A percentile compares a stretch with the other conserved stretches of the same genome.
Evolutionary conservation across 2,888 invertebrate species (phyloP).

Genomic region (Apoderus coryli): DNA sequence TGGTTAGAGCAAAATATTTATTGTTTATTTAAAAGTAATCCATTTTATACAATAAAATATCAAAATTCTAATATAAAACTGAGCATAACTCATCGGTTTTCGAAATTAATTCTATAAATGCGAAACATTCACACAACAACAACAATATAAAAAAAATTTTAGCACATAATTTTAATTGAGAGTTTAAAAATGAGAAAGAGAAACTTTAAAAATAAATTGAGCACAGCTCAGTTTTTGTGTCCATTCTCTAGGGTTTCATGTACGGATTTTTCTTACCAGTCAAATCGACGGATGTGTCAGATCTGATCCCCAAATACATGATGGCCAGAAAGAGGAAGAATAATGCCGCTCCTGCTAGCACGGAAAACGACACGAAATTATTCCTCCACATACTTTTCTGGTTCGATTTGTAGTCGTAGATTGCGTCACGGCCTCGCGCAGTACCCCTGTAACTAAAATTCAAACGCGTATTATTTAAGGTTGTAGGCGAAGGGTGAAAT

Average conservation of each 20-base stretch:
- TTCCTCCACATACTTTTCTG: slow-evolving; percentile 40
- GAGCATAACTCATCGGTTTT: too few species aligned
- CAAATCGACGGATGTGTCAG: slow-evolving; percentile 40
- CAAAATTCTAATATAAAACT: too few species aligned
- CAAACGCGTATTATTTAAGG: too few species aligned
- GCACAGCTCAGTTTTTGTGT: too few species aligned
- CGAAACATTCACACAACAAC: too few species aligned
- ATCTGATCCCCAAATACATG: slow-evolving; percentile 51
- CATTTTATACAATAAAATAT: too few species aligned
- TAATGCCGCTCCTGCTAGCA: slow-evolving; percentile 43
- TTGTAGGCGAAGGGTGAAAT: too few species aligned
- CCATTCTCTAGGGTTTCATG: background rate
- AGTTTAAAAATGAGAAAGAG: too few species aligned
- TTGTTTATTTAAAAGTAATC: slow-evolving; percentile 30
- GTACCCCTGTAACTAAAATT: slow-evolving; percentile 20
- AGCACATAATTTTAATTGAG: too few species aligned
- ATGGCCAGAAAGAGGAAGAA: slow-evolving; percentile 53
- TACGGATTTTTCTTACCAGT: slow-evolving; percentile 33
- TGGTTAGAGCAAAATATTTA: slow-evolving; percentile 33
- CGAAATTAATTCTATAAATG: too few species aligned
- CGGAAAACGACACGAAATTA: slow-evolving; percentile 47
- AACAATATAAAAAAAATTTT: too few species aligned
- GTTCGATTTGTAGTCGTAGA: slow-evolving; percentile 25
- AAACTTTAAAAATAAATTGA: too few species aligned
- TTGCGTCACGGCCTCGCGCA: slow-evolving; percentile 23